Base-by-base conservation (phyloP, 2,797 vertebrate genomes). In the Gallinago solitaria region DNA sequence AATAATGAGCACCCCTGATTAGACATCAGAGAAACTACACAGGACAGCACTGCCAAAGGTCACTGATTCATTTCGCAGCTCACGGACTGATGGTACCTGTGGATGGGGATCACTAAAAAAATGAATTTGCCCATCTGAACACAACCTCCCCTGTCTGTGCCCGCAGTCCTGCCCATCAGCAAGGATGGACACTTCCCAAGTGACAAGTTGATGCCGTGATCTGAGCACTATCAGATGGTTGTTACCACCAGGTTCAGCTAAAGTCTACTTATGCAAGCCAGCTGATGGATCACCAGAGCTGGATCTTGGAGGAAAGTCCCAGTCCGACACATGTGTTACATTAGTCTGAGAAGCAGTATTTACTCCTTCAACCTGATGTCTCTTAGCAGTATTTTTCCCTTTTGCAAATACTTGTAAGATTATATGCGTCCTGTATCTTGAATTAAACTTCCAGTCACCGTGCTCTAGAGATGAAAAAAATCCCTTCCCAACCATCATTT, bases 291-390 rank as follows among this genome's bases (percentile, higher is more conserved):
- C 30, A 47, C 32, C 43, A 54, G 61, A 68, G 41, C 33, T 54
- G 43, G 3, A 63, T 76, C 57, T 74, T 1, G 2, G 9, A 86
- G 24, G 0, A 2, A 89, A 57, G 60, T 50, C 9, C 35, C 1
- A 1, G 12, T 41, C 41, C 1, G 3, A 67, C n/a, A 83, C 1
- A 7, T 18, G 2, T 24, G 5, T 41, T 63, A 60, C 0, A 1
- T 45, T 15, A 41, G 12, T 14, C 16, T 25, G 32, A 83, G 53
- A 64, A 61, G 48, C 57, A 64, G 27, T 1, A 0, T 35, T 87
- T 75, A 23, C 30, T 71, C 53, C 82, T 87, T 82, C 47, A 43
- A 0, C 0, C 2, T 11, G 20, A 56, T 9, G 7, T 32, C 56
- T 70, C 75, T 32, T 13, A 64, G 56, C 15, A 60, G 4, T 7